Percentiles rank a stretch among this genome's conserved stretches.
phyloP scores from a whole-genome alignment of 1,140 invertebrate species.

The Lasioglossum albipes region DNA sequence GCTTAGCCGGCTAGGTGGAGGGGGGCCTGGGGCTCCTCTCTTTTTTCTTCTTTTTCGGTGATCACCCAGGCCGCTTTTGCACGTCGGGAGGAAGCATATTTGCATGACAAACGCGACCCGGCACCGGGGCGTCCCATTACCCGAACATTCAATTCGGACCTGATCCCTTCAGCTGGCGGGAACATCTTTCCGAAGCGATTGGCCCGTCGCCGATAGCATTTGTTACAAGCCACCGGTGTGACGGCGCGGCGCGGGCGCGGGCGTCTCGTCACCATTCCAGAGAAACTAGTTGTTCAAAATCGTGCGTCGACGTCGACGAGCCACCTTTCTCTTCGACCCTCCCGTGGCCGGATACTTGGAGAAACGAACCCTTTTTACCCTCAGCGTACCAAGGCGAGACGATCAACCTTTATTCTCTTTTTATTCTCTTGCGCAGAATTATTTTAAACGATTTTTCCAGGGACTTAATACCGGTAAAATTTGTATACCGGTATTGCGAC shows the following conservation, averaged over 20 bases:
- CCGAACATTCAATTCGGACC: conserved; percentile 47
- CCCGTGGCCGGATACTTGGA: too few relatives aligned
- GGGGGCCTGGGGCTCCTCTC: conserved; percentile 11
- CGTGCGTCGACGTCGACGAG: too few relatives aligned
- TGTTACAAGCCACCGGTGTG: not conserved
- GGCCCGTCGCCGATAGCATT: not conserved
- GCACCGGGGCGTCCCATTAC: conserved; percentile 5
- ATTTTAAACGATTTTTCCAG: too few relatives aligned
- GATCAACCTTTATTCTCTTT: too few relatives aligned
- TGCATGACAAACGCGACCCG: conserved; percentile 72
- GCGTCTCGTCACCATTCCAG: too few relatives aligned
- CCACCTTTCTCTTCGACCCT: too few relatives aligned
- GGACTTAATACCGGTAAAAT: too few relatives aligned
- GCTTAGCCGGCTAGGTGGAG: conserved; percentile 28
- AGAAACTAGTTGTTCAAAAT: not conserved
- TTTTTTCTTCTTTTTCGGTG: conserved; percentile 54
- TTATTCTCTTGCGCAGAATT: too few relatives aligned
- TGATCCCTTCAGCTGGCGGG: conserved; percentile 23
- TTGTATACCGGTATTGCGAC: too few relatives aligned
- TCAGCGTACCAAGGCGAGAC: too few relatives aligned
- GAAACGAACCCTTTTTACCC: too few relatives aligned
- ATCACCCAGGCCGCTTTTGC: conserved; percentile 66
- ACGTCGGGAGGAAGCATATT: conserved; percentile 61
- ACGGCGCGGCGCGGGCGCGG: too few relatives aligned
- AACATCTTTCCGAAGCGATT: conserved; percentile 7